Percentiles rank a stretch among this genome's conserved stretches.
These are phyloP conservation scores for Apotomis turbidana DNA, from an alignment of 2,888 invertebrate genomes.

Conservation along the genomic window DNA sequence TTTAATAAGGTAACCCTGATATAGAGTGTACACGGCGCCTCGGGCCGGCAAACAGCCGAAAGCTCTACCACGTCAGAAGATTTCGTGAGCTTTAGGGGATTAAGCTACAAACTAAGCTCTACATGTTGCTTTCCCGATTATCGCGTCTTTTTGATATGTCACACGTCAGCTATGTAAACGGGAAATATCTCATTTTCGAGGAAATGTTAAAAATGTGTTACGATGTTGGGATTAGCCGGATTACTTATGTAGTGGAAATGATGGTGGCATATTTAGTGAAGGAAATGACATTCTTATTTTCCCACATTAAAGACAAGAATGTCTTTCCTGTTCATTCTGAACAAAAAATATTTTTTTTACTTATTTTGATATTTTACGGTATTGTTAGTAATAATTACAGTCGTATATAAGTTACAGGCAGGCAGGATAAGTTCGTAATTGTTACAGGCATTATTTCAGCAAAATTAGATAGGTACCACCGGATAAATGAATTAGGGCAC, in stretches of 20 bases:
- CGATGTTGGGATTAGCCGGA: constrained; percentile 7
- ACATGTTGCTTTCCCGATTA: constrained; percentile 59
- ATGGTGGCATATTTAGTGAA: not conserved
- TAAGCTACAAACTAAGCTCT: constrained; percentile 61
- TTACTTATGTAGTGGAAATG: constrained; percentile 14
- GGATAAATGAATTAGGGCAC: too few relatives aligned
- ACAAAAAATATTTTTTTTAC: too few relatives aligned
- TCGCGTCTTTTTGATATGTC: constrained; percentile 45
- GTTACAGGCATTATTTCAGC: too few relatives aligned
- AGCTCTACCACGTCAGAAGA: constrained; percentile 63
- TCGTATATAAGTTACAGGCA: too few relatives aligned
- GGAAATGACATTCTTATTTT: too few relatives aligned
- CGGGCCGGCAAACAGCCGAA: constrained; percentile 55
- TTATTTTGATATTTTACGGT: too few relatives aligned
- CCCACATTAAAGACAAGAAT: too few relatives aligned
- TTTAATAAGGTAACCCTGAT: too few relatives aligned
- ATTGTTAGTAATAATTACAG: too few relatives aligned
- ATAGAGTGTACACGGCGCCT: constrained; percentile 55
- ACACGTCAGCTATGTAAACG: constrained; percentile 29
- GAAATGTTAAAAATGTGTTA: constrained; percentile 28
- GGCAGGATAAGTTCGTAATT: too few relatives aligned
- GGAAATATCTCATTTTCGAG: constrained; percentile 26
- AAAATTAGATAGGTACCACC: too few relatives aligned
- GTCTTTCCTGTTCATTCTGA: too few relatives aligned
- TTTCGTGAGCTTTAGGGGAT: constrained; percentile 70